Evolutionary conservation across 1,140 invertebrate genomes (phyloP).

Genomic region (Scaptomyza montana): DNA sequence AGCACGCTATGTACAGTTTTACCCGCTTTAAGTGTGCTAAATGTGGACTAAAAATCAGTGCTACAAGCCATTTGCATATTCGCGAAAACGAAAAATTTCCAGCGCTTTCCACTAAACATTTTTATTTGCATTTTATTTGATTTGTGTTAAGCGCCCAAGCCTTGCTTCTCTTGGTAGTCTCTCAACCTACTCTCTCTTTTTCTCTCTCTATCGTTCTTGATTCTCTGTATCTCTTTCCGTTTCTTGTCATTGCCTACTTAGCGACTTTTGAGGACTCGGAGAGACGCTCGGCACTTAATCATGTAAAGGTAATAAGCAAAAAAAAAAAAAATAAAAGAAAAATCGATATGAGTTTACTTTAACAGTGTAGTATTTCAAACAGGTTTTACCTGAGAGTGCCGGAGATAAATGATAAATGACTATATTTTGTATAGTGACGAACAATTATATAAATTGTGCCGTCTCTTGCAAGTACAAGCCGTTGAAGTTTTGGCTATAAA

Average conservation of each 20-base stretch:
- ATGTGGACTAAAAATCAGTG: constrained; percentile 44
- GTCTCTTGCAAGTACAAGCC: constrained; percentile 2
- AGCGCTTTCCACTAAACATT: constrained; percentile 55
- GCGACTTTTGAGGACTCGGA: constrained; percentile 20
- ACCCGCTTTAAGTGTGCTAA: not conserved
- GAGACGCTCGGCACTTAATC: constrained; percentile 45
- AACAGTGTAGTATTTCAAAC: constrained; percentile 9
- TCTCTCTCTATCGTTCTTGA: not conserved
- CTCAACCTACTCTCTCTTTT: too few relatives aligned
- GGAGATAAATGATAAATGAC: constrained; percentile 56
- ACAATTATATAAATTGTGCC: constrained; percentile 56
- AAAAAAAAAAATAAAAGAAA: not conserved
- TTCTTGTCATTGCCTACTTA: constrained; percentile 41
- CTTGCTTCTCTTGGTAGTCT: not conserved
- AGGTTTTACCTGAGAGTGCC: not conserved
- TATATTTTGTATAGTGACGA: constrained; percentile 30
- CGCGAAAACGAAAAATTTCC: constrained; percentile 42
- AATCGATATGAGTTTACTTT: constrained; percentile 47
- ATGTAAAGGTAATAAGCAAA: constrained; percentile 61
- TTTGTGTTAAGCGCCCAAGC: constrained; percentile 52
- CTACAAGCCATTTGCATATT: constrained; percentile 67
- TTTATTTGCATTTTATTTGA: constrained; percentile 72
- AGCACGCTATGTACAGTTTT: not conserved
- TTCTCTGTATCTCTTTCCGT: constrained; percentile 4
- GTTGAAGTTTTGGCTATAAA: constrained; percentile 10